Evolutionary conservation across 2,888 invertebrate species (phyloP).

Genomic region (Idaea biselata): DNA sequence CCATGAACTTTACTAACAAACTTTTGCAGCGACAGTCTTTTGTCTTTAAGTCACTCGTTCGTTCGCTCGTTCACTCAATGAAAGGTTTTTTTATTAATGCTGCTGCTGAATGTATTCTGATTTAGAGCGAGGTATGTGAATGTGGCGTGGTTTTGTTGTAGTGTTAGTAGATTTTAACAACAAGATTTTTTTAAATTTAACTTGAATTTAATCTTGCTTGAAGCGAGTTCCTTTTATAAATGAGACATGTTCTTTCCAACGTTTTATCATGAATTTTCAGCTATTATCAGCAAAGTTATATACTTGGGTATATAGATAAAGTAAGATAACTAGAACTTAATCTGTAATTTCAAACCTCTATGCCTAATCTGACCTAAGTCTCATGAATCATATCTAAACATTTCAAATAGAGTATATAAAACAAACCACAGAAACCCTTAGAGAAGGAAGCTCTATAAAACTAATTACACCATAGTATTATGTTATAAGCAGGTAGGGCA

Average conservation of each 20-base stretch:
- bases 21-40: slow-evolving; percentile 64
- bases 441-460: slow-evolving; percentile 20
- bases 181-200: background rate
- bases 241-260: background rate
- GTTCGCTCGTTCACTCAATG: slow-evolving; percentile 32
- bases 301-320: background rate
- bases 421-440: background rate
- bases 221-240: background rate
- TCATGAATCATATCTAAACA: background rate
- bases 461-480: slow-evolving; percentile 30
- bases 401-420: slow-evolving; percentile 12
- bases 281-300: background rate
- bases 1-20: slow-evolving; percentile 48
- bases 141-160: background rate
- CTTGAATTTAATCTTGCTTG: background rate
- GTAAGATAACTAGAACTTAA: background rate
- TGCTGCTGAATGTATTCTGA: background rate
- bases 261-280: background rate
- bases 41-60: slow-evolving; percentile 58
- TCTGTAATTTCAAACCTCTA: background rate
- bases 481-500: slow-evolving; percentile 7
- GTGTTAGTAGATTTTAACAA: background rate
- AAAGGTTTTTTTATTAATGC: slow-evolving; percentile 11
- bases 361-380: background rate
- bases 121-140: background rate